Evolutionary conservation across 37 sponge, comb jelly and placozoan species (phyloP), one percentile per base, ranked within the genome.

Genomic region (Dysidea cf. avara): DNA sequence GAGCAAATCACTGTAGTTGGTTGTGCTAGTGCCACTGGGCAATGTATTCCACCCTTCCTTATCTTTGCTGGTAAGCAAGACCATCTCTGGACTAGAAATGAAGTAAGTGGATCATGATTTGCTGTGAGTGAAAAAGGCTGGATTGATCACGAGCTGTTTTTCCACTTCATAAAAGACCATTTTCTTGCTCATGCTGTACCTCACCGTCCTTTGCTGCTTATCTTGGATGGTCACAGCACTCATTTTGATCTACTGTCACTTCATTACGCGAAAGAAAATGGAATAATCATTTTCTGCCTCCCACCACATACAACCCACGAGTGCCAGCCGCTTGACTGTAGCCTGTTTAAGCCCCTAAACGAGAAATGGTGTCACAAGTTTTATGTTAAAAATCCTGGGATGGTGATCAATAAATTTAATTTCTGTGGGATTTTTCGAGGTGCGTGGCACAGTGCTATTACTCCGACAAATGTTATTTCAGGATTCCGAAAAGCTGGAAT

Each of bases 11-110:
- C 71, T 21, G 56, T 71, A 17, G 2, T 71, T 1, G 71, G 36
- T 18, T 71, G 71, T 71, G 56, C 39, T 17, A 55, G 56, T 71
- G 71, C 71, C 0, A 50, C 57, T 36, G 71, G 56, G 5, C 71
- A 71, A 55, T 38, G 14, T n/a, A 2, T 34, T 7, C 71, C 57
- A 26, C 71, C 57, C 20, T 71, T 71, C 18, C 21, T 55, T 2
- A 71, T 71, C 3, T 71, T 71, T 25, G 55, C 6, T 69, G 54
- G 55, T 2, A 71, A 71, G 53, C 56, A 71, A 39, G 56, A 35
- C 28, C 56, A 16, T 17, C 39, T 18, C 0, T 71, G 61, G 74
- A 59, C 74, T 52, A 4, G 56, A 3, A 6, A 54, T 54, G 6
- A 54, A 25, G 56, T 54, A 17, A 9, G 56, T 54, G 56, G 56